Evolutionary conservation across 2,888 invertebrate species (phyloP).

Genomic region (Acanthoscelides obtectus): DNA sequence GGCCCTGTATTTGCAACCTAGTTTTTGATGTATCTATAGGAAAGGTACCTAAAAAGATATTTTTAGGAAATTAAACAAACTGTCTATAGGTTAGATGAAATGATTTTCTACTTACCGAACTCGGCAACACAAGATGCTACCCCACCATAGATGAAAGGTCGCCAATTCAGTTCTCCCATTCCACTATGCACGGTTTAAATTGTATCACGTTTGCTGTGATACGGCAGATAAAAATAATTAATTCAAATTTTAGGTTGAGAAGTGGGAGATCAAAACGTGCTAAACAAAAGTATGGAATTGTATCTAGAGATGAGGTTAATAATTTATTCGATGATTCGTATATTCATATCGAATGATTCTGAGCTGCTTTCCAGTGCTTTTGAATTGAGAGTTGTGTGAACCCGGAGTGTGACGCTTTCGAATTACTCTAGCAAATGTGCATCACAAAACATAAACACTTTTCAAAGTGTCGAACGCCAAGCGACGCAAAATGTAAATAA

Average conservation of each 20-base stretch:
- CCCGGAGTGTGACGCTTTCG: too few species aligned
- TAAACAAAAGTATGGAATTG: background rate
- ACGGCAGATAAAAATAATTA: background rate
- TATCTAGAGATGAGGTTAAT: background rate
- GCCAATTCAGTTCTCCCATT: slow-evolving; percentile 81
- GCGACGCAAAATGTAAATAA: too few species aligned
- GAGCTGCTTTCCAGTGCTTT: too few species aligned
- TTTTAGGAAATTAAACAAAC: background rate
- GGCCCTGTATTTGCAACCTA: slow-evolving; percentile 90
- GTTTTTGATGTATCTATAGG: slow-evolving; percentile 97
- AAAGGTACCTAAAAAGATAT: slow-evolving; percentile 69
- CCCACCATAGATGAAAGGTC: slow-evolving; percentile 93
- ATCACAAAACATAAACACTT: too few species aligned
- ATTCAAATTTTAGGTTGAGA: background rate
- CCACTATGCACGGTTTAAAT: slow-evolving; percentile 40
- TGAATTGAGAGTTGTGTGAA: too few species aligned
- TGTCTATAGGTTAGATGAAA: slow-evolving; percentile 4
- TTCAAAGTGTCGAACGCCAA: too few species aligned
- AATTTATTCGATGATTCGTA: too few species aligned
- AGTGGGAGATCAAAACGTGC: background rate
- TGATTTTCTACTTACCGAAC: slow-evolving; percentile 63
- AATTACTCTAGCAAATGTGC: too few species aligned
- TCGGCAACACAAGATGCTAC: slow-evolving; percentile 90
- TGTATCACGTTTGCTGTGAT: background rate
- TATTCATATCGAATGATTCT: too few species aligned